Evolutionary conservation across 2,797 vertebrate species (phyloP).

Genomic region (Cyprinella venusta): DNA sequence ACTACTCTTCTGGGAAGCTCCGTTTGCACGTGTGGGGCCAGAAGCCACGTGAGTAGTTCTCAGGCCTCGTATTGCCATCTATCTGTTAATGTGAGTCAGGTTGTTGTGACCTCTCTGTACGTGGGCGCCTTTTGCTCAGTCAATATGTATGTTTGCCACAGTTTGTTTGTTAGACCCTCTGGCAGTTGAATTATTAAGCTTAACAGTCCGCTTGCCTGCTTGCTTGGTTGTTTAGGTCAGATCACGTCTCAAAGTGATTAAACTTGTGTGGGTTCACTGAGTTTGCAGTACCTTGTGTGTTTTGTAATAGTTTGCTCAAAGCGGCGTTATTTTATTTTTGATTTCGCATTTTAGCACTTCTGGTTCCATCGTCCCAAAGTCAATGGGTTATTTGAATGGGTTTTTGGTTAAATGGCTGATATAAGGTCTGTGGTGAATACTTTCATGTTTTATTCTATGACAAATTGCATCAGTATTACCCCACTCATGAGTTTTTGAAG

Average conservation of each 20-base stretch:
- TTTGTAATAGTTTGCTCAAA: background rate
- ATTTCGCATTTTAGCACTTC: no score
- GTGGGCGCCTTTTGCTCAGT: slow-evolving; percentile 41
- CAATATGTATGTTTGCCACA: slow-evolving; percentile 52
- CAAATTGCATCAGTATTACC: no score
- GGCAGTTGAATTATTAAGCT: slow-evolving; percentile 42
- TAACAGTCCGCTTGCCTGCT: background rate
- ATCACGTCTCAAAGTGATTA: background rate
- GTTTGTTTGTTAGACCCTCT: slow-evolving; percentile 40
- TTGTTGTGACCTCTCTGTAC: slow-evolving; percentile 18
- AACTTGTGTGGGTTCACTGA: background rate
- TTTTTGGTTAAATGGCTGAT: no score
- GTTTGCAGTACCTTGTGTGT: background rate
- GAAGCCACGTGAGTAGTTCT: slow-evolving; percentile 90
- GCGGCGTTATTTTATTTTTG: background rate
- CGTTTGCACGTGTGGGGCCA: slow-evolving; percentile 89
- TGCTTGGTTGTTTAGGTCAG: background rate
- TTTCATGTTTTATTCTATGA: no score
- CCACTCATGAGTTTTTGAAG: no score
- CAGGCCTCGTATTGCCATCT: background rate
- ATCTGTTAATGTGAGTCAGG: slow-evolving; percentile 28
- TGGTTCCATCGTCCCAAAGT: no score
- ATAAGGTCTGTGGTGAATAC: no score
- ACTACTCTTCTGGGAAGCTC: slow-evolving; percentile 93
- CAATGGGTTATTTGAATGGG: no score